These are phyloP conservation scores for Serranus cabrilla DNA, from an alignment of 2,797 vertebrate genomes.

Conservation along the genomic window DNA sequence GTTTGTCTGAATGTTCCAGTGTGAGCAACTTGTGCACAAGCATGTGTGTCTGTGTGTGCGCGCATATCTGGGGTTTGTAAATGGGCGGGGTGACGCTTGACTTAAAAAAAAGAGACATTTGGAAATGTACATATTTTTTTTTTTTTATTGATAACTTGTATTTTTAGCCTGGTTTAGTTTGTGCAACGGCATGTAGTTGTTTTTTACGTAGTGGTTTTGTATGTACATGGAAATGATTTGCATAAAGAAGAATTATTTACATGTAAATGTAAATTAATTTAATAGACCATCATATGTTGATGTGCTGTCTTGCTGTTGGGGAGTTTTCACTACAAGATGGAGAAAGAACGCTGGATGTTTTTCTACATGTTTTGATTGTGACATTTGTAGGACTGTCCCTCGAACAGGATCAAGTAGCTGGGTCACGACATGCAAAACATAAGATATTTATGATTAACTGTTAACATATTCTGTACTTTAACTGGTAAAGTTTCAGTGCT, in stretches of 20 bases:
- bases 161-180: conserved; percentile 83
- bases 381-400: conserved; percentile 35
- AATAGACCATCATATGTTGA: conserved; percentile 76
- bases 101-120: conserved; percentile 51
- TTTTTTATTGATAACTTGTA: conserved; percentile 70
- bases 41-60: conserved; percentile 60
- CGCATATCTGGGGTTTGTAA: conserved; percentile 74
- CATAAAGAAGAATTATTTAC: conserved; percentile 77
- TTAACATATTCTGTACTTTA: conserved; percentile 15
- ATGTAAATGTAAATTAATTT: conserved; percentile 80
- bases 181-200: conserved; percentile 83
- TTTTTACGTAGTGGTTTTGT: conserved; percentile 83
- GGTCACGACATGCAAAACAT: conserved; percentile 11
- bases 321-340: conserved; percentile 61
- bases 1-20: conserved; percentile 84
- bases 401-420: conserved; percentile 14
- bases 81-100: conserved; percentile 55
- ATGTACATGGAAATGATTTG: conserved; percentile 80
- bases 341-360: conserved; percentile 62
- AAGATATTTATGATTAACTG: conserved; percentile 37
- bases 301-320: conserved; percentile 67
- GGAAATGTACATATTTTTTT: conserved; percentile 84
- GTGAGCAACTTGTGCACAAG: conserved; percentile 74
- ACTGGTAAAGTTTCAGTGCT: conserved; percentile 16
- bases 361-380: conserved; percentile 39